Base-by-base conservation (phyloP, 2,113 vertebrate genomes). In the Sinocyclocheilus anophthalmus region DNA sequence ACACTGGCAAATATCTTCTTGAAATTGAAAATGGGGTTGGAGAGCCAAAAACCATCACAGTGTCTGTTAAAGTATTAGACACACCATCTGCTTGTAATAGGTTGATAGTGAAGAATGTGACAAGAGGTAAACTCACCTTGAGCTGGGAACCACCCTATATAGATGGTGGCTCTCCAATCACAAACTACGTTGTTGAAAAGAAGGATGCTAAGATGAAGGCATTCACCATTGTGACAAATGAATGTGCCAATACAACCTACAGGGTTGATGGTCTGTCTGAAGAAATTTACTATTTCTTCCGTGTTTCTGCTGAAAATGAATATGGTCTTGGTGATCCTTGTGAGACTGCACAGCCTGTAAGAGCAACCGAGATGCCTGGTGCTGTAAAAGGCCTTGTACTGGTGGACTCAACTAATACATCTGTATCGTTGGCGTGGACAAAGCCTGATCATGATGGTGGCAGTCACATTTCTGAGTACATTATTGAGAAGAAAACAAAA, bases 11-110 rank as follows among this genome's bases (percentile, higher is more conserved):
- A 92, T 99, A 99, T 45, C 65, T 96, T 91, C 94, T 99, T 89
- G 97, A 97, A 69, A 97, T 99, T 91, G 98, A 99, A 95, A 99
- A 99, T 85, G 98, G 98, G 78, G 96, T 99, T 22, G 98, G 98
- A 86, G 96, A 98, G 87, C 93, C 97, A 1, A 99, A 98, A 92
- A 95, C 96, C 83, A 95, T 97, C 89, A 96, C 95, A 10, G 94
- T 99, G 84, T 97, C 93, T 86, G 94, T 99, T 8, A 98, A 96
- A 88, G 97, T 99, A 76, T 96, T 97, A 76, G 98, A 98, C 91
- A 97, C 97, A 4, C 97, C 98, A 80, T 96, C 97, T 1, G 95
- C 96, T 86, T 99, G 98, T 93, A 98, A 97, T 92, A 99, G 96
- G 85, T 81, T 99, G 55, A 93, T 98, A 39, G 86, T 98, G 77